These are phyloP conservation scores for Erinaceus europaeus DNA, from an alignment of 2,113 vertebrate genomes.

Conservation along the genomic window DNA sequence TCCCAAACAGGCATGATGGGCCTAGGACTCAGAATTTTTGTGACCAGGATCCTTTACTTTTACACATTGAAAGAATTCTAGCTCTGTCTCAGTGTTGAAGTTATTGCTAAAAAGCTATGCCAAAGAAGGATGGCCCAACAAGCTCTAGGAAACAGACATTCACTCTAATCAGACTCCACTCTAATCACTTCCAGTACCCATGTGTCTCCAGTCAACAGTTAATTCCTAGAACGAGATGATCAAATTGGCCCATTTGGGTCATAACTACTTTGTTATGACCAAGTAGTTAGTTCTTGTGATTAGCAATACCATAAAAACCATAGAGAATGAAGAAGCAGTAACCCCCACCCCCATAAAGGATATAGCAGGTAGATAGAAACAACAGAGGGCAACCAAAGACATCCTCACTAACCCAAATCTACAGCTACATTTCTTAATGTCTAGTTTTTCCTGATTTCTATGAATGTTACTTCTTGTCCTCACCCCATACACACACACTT, in stretches of 20 bases:
- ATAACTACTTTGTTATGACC: neutral
- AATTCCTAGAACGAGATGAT: neutral
- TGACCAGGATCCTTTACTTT: no score
- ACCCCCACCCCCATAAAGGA: neutral
- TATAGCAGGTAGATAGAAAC: neutral
- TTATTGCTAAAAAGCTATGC: neutral
- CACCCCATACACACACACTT: no score
- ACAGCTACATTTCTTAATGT: neutral
- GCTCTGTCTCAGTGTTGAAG: neutral
- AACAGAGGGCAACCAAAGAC: neutral
- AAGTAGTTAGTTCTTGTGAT: neutral
- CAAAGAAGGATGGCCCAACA: fast-evolving
- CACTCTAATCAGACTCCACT: neutral
- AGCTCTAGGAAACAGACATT: neutral
- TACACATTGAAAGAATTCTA: neutral
- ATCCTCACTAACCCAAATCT: neutral
- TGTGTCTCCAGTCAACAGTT: neutral
- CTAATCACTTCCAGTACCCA: neutral
- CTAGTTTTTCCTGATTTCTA: neutral
- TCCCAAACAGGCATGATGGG: no score
- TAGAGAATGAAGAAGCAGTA: neutral
- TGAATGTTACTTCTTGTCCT: neutral
- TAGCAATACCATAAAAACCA: neutral
- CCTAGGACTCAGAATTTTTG: no score
- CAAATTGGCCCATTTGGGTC: neutral